Evolutionary conservation across 2,888 invertebrate genomes (phyloP), one percentile per base, ranked within the genome.

Genomic region (Sepioteuthis lessoniana): DNA sequence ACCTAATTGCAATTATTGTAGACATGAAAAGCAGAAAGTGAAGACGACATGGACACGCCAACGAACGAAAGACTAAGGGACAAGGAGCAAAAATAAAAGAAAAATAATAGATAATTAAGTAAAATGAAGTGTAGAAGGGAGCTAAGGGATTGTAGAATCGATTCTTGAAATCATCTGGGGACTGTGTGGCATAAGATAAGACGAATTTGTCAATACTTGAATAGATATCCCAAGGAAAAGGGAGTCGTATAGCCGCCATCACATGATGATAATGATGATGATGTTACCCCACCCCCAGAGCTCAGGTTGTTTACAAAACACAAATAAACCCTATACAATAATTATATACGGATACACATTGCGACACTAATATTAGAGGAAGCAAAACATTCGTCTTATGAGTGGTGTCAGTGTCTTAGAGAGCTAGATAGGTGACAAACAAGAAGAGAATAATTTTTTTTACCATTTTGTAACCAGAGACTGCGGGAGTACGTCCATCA

Each of bases 221-320:
- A 31, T 5, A 7, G 76, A n/a, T 4, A 76, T 60, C 25, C 60
- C 8, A 31, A 60, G 28, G 28, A 76, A 76, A 76, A 10, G 76
- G n/a, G 31, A 31, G 76, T 76, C 31, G 31, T 31, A 76, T 76
- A 8, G 76, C 8, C 31, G 31, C 31, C 31, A 76, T 76, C 76
- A 76, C 76, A 76, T 76, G 76, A 76, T 28, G 31, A 76, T 60
- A 28, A 76, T 76, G 76, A 76, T 76, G 76, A 76, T 76, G 60
- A 28, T 76, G n/a, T 76, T 76, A 76, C 76, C 76, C 76, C 76
- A 76, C 76, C 76, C 76, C 76, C 76, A 76, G 28, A 76, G 31
- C 76, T 76, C n/a, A 76, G 76, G 76, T 76, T 76, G 76, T 76
- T 76, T 76, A 76, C 76, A 76, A 76, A 76, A 76, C 76, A 76